A percentile compares a stretch with the other conserved stretches of the same genome.
These are phyloP conservation scores for Allolobophora icterica DNA, from an alignment of 2,888 invertebrate species.

Conservation along the genomic window DNA sequence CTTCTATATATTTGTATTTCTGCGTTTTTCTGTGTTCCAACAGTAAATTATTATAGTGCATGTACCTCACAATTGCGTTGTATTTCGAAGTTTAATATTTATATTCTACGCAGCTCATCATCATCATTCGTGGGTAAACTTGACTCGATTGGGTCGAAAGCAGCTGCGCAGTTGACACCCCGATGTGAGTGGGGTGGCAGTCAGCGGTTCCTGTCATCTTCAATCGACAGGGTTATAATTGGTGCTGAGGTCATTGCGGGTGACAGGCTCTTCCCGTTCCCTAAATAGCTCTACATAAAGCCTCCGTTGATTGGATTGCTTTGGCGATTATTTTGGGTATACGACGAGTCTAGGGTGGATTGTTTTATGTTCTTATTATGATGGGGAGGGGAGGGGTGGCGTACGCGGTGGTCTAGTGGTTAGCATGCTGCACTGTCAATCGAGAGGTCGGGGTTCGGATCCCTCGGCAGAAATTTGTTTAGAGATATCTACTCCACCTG, in stretches of 20 bases:
- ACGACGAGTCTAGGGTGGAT: too few species aligned
- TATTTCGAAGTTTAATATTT: background rate
- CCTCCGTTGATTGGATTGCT: background rate
- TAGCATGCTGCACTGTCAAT: too few species aligned
- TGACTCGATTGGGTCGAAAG: background rate
- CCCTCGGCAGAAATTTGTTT: too few species aligned
- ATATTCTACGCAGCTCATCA: background rate
- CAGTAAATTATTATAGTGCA: too few species aligned
- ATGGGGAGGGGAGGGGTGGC: too few species aligned
- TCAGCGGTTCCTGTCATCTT: background rate
- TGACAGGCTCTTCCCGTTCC: background rate
- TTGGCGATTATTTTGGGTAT: too few species aligned
- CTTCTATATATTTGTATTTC: background rate
- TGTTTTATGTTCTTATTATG: too few species aligned
- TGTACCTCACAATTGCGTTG: too few species aligned
- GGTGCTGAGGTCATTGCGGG: background rate
- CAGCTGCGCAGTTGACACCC: too few species aligned
- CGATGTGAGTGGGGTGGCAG: background rate
- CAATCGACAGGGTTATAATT: background rate
- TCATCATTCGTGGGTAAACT: background rate
- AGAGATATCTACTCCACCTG: too few species aligned
- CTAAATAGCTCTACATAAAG: background rate
- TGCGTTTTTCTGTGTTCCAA: background rate
- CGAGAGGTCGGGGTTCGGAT: too few species aligned
- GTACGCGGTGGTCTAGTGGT: too few species aligned